Evolutionary conservation across 2,888 invertebrate species (phyloP), one percentile per base, ranked within the genome.

Genomic region (Tromatobia lineatoria): DNA sequence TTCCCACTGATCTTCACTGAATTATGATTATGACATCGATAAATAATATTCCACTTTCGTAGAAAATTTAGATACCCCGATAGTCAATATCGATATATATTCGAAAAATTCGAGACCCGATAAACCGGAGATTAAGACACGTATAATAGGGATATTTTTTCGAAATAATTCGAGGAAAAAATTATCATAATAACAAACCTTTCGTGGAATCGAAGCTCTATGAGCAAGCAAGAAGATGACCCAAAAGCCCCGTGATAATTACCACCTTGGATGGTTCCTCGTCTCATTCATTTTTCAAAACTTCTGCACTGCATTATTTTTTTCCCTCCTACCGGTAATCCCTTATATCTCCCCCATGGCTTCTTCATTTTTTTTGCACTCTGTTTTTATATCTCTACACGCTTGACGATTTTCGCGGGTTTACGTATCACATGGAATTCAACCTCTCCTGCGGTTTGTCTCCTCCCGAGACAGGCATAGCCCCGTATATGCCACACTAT

Each of bases 241-340:
- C 47, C 70, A 42, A 70, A 69, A 76, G 70, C 50, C 66, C 45
- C 77, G 74, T 71, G 66, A 83, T 80, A 81, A 70, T 61, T 73
- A 52, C 15, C 50, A 45, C 42, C 59, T 66, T 34, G 67, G 45
- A 77, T 82, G 70, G 61, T 75, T 64, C 70, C 76, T 73, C 70
- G 54, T 79, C 69, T 81, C 74, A 20, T 42, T 47, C 47, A 47
- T 54, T 47, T 52, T 66, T 11, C 18, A 18, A 66, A 38, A 34
- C 15, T 52, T 54, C 54, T 38, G 18, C 25, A 18, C 59, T 25
- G 15, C 73, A 1, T 29, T 47, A 59, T 18, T 59, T 25, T 73
- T 13, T 25, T 45, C 70, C 34, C 54, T 20, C 64, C 29, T 54
- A 34, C 23, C 11, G 29, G n/a, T 10, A 2, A 13, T n/a, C 15